Evolutionary conservation across 2,113 vertebrate species (phyloP).

Genomic region (Apodemus speciosus): DNA sequence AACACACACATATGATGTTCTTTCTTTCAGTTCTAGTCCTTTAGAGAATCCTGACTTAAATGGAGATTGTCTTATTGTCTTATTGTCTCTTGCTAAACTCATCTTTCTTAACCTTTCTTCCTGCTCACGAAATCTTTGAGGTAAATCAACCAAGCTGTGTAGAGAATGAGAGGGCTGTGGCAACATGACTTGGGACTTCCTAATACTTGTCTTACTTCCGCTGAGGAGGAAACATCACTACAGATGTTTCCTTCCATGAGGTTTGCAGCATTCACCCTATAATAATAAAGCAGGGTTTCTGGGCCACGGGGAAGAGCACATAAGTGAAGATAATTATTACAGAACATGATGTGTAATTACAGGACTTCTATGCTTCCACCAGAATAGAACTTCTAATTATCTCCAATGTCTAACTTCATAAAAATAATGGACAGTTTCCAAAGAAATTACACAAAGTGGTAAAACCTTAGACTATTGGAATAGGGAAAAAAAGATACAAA

Average conservation of each 20-base stretch:
- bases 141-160: background rate
- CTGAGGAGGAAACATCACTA: background rate
- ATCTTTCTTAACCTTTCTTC: slow-evolving; percentile 25
- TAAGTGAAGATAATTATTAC: slow-evolving; percentile 28
- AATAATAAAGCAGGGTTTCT: background rate
- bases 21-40: background rate
- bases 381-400: slow-evolving; percentile 72
- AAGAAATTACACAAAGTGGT: slow-evolving; percentile 46
- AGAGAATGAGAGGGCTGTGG: background rate
- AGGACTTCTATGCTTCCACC: slow-evolving; percentile 43
- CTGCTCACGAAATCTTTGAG: background rate
- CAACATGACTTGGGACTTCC: background rate
- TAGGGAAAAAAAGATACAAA: background rate
- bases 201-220: background rate
- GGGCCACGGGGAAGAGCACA: slow-evolving; percentile 6
- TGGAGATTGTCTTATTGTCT: background rate
- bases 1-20: background rate
- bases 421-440: slow-evolving; percentile 48
- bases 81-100: background rate
- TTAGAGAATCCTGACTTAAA: background rate
- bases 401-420: slow-evolving; percentile 59
- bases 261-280: slow-evolving; percentile 11
- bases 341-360: slow-evolving; percentile 45
- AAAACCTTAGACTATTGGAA: slow-evolving; percentile 47
- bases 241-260: background rate